Conservation (phyloP, 2,113 vertebrate genomes). For the Erinaceus europaeus region DNA sequence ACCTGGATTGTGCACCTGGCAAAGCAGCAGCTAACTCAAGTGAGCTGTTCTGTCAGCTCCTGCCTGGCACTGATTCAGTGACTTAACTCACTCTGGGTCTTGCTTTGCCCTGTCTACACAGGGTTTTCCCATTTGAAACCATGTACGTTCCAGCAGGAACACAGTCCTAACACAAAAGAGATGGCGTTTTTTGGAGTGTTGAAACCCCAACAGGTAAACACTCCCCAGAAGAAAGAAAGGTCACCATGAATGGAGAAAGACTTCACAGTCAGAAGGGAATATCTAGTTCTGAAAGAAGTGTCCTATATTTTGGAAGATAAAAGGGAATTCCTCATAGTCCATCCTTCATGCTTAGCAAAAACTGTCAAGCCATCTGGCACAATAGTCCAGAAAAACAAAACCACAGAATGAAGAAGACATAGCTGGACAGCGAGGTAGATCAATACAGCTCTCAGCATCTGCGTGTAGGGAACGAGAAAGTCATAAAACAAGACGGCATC, state of each 20-base stretch:
- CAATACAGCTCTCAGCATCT: background rate
- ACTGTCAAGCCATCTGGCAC: background rate
- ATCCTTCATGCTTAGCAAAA: slow-evolving; percentile 28
- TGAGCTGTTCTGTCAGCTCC: too few species aligned
- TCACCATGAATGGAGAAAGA: background rate
- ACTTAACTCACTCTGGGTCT: too few species aligned
- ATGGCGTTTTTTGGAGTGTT: background rate
- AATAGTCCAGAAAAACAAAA: slow-evolving; percentile 37
- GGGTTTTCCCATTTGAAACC: too few species aligned
- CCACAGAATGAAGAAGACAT: background rate
- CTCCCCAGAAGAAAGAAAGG: background rate
- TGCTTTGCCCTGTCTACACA: too few species aligned
- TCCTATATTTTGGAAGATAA: slow-evolving; percentile 5
- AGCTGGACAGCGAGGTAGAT: background rate
- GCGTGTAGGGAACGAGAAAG: background rate
- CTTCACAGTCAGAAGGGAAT: background rate
- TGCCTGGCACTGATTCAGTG: too few species aligned
- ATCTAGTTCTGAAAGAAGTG: background rate
- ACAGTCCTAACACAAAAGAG: background rate
- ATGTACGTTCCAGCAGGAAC: background rate
- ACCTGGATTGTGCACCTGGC: too few species aligned
- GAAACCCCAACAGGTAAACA: background rate
- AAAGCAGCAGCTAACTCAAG: too few species aligned
- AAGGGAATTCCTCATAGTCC: background rate
- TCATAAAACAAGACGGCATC: background rate